phyloP scores from a whole-genome alignment of 2,113 vertebrate genomes.

The Oncorhynchus mykiss region DNA sequence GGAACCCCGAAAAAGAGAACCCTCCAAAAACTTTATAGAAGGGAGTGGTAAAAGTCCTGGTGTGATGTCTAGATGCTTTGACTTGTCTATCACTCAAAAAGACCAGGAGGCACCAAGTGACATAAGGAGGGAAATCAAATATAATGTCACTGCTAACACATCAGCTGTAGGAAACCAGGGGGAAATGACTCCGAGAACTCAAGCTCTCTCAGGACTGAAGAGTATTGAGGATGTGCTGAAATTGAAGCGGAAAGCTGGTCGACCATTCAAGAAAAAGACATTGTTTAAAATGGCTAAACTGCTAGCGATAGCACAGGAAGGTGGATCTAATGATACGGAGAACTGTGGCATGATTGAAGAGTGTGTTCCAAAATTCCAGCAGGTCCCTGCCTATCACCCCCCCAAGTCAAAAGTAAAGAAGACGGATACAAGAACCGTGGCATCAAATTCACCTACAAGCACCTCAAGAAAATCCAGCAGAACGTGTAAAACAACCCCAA shows the following conservation, averaged over 20 bases:
- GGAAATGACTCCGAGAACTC: background rate
- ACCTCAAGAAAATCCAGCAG: conserved; percentile 9
- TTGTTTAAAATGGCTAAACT: conserved; percentile 9
- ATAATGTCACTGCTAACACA: background rate
- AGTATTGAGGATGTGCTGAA: conserved; percentile 1
- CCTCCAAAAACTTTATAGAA: background rate
- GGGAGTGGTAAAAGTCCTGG: background rate
- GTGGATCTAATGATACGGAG: background rate
- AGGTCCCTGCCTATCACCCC: background rate
- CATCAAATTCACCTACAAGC: background rate
- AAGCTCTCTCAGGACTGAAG: background rate
- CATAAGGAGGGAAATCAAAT: background rate
- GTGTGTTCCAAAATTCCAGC: background rate
- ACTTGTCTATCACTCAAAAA: background rate
- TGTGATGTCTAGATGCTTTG: background rate
- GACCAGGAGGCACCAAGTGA: background rate
- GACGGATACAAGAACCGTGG: background rate
- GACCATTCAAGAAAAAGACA: conserved; percentile 19
- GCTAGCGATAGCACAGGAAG: background rate
- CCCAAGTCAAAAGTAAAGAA: background rate
- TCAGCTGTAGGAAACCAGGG: background rate
- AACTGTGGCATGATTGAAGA: background rate
- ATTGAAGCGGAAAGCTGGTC: conserved; percentile 11
- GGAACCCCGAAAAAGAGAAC: background rate
- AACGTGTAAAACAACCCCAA: background rate